Evolutionary conservation across 2,888 invertebrate species (phyloP).

Genomic region (Nipponacmea schrenckii): DNA sequence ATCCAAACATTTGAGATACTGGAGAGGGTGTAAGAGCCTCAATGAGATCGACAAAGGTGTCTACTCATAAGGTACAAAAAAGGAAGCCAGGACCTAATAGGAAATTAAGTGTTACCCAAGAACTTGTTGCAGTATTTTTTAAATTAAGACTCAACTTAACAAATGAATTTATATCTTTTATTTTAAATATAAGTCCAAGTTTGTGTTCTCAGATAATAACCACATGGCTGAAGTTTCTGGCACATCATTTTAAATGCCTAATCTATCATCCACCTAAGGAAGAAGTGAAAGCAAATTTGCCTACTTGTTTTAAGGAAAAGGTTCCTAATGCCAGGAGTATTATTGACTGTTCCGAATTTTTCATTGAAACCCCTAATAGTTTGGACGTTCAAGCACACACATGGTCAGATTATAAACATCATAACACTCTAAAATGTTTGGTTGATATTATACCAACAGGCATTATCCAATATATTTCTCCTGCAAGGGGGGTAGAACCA

Average conservation of each 20-base stretch:
- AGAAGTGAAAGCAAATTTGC: not conserved
- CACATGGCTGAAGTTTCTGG: not conserved
- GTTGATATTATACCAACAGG: conserved; percentile 22
- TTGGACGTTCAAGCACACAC: conserved; percentile 20
- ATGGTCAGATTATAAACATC: conserved; percentile 26
- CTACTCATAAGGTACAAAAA: not conserved
- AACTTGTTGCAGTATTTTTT: not conserved
- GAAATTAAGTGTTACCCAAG: not conserved
- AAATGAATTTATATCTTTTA: not conserved
- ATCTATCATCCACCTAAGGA: not conserved
- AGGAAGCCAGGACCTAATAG: not conserved
- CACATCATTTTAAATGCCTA: not conserved
- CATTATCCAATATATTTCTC: conserved; percentile 25
- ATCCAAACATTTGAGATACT: not conserved
- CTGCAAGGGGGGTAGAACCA: conserved; percentile 31
- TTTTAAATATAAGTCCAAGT: not conserved
- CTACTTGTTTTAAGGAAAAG: not conserved
- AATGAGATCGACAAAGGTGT: not conserved
- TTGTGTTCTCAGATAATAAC: not conserved
- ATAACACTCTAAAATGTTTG: conserved; percentile 29
- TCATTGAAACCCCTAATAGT: conserved; percentile 20
- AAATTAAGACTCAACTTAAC: not conserved
- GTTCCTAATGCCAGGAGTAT: not conserved
- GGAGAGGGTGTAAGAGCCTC: not conserved
- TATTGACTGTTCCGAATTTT: conserved; percentile 28